Evolutionary conservation across 2,888 invertebrate species (phyloP), one percentile per base, ranked within the genome.

Genomic region (Dendrolimus pini): DNA sequence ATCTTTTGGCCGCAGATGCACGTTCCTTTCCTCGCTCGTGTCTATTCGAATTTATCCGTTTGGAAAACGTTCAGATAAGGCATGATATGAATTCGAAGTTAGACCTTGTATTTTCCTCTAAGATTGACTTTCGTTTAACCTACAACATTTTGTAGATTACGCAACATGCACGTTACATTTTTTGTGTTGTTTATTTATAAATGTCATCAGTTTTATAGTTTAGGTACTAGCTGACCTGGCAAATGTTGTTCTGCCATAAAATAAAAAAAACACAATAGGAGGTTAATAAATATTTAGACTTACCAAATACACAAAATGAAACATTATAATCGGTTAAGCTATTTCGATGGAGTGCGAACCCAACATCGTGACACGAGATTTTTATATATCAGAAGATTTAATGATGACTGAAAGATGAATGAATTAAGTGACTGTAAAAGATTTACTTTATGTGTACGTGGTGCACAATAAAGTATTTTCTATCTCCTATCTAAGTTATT

Each of bases 81-180:
- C 77, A 77, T 76, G 77, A 77, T 77, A 77, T 77, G 77, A 77
- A 77, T 77, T 77, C 76, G 75, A 77, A 77, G 76, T 76, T 72
- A 67, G 70, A 69, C 71, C 71, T 68, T 73, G 67, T 68, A 66
- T 75, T 77, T 73, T 72, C 74, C 72, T 62, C 74, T 71, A 74
- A 71, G 69, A 66, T 68, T 72, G 71, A 70, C 70, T 74, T 65
- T 63, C 61, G 59, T 59, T 55, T 65, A 69, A 66, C 72, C 70
- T 66, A 67, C 63, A 63, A 59, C 64, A 13, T 63, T 65, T 60
- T 56, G 59, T 61, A 55, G 61, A 59, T 61, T 58, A 55, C 56
- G 30, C 30, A 30, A 30, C 6, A 30, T 30, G 30, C 6, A 30
- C 2, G 6, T 30, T 30, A 30, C 6, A 30, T 30, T 30, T 30